phyloP scores from a whole-genome alignment of 2,113 vertebrate genomes.

The Monopterus albus region DNA sequence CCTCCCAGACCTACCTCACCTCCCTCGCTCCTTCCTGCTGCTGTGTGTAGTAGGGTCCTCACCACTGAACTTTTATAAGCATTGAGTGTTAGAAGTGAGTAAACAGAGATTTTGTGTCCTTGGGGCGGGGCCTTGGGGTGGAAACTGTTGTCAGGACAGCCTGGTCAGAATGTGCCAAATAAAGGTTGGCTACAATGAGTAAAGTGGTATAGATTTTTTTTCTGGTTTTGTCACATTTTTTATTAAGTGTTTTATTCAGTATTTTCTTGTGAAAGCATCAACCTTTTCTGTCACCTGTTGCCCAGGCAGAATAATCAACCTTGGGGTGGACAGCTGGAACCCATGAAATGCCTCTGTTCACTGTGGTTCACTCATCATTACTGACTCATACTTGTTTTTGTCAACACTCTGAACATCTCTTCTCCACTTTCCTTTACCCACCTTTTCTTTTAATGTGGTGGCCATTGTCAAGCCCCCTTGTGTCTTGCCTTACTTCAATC shows the following conservation, averaged over 20 bases:
- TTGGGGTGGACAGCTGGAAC: constrained; percentile 1
- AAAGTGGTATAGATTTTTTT: neutral
- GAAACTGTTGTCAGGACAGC: too few relatives aligned
- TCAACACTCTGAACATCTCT: constrained; percentile 6
- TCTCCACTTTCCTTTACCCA: constrained; percentile 17
- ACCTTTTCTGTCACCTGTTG: constrained; percentile 1
- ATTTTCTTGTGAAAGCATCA: too few relatives aligned
- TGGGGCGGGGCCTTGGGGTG: too few relatives aligned
- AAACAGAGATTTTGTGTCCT: too few relatives aligned
- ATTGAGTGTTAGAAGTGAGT: too few relatives aligned
- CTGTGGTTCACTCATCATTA: neutral
- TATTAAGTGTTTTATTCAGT: constrained; percentile 3
- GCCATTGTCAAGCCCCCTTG: constrained; percentile 22
- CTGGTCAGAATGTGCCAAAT: neutral
- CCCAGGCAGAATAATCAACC: constrained; percentile 8
- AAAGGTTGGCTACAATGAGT: neutral
- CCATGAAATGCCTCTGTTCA: constrained; percentile 2
- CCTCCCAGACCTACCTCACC: neutral
- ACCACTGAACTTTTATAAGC: neutral
- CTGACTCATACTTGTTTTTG: constrained; percentile 40
- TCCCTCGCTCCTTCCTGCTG: neutral
- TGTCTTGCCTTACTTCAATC: constrained; percentile 48
- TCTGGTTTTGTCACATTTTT: neutral
- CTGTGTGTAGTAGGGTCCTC: too few relatives aligned
- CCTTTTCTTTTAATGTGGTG: constrained; percentile 28